These are phyloP conservation scores for Poeciliopsis presidionis DNA, from an alignment of 2,797 vertebrate genomes.

Conservation along the genomic window DNA sequence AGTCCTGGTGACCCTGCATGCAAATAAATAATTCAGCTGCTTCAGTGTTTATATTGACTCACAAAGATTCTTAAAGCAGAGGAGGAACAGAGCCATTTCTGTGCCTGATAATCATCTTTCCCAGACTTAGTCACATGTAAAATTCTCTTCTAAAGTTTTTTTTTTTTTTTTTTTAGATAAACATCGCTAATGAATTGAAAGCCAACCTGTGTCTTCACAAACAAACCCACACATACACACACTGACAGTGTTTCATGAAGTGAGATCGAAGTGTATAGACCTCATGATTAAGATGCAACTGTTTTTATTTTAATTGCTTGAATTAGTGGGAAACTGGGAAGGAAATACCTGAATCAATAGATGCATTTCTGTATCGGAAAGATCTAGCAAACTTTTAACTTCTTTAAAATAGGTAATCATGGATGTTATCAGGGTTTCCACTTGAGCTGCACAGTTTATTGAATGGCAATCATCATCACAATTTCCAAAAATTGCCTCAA, in stretches of 20 bases:
- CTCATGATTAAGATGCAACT: constrained; percentile 64
- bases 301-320: constrained; percentile 64
- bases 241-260: background rate
- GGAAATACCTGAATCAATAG: constrained; percentile 56
- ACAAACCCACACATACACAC: background rate
- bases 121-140: background rate
- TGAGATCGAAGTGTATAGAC: constrained; percentile 16
- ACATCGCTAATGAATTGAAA: constrained; percentile 48
- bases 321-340: constrained; percentile 59
- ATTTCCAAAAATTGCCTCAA: background rate
- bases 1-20: constrained; percentile 14
- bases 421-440: constrained; percentile 34
- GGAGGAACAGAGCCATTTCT: background rate
- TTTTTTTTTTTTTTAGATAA: constrained; percentile 6
- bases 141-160: constrained; percentile 13
- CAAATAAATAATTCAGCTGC: constrained; percentile 23
- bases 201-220: constrained; percentile 13
- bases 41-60: constrained; percentile 32
- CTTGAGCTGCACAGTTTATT: background rate
- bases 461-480: background rate
- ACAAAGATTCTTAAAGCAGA: constrained; percentile 8
- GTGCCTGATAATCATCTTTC: background rate
- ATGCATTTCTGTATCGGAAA: constrained; percentile 56
- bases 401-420: constrained; percentile 45
- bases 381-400: constrained; percentile 44